Evolutionary conservation across 2,113 vertebrate species (phyloP), one percentile per base, ranked within the genome.

Genomic region (Cephalopholis sonnerati): DNA sequence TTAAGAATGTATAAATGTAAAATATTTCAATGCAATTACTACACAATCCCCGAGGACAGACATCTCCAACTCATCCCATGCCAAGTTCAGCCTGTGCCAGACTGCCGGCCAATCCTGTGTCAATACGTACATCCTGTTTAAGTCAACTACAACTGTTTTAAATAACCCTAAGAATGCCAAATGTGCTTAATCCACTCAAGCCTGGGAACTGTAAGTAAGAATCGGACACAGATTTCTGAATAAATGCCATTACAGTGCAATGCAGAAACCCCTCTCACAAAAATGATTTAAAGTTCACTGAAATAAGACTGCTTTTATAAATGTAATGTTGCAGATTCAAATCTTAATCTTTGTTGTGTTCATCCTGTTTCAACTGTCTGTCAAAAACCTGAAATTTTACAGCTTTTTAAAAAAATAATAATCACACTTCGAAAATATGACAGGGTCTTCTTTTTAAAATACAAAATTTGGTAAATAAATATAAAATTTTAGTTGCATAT

Each of bases 41-140:
- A 13, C 59, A 55, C 11, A 27, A 17, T 77, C 74, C 74, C 77
- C 0, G 17, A 77, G 82, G 62, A 66, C 1, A 63, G 57, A 85
- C 74, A 81, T 82, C 81, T 84, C 64, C 62, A 77, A 65, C 69
- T 90, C 39, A 85, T 81, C 74, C 54, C 20, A 39, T 82, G 82
- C 80, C 74, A 85, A 83, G 61, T 71, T 69, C 62, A 74, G 72
- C 50, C 70, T 15, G 63, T 84, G 68, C 63, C 65, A 81, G 72
- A 81, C 65, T 50, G 48, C 51, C 25, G 29, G 78, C 72, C 77
- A 67, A 84, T 89, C 57, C 63, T 27, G 70, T 82, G 79, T 90
- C 85, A 88, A 82, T 83, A 55, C 79, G 63, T 76, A 89, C 81
- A 87, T 88, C 78, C 72, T 86, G 86, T 74, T 83, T 66, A 88